Evolutionary conservation across 1,140 invertebrate species (phyloP).

Genomic region (Plectrocnemia conspersa): DNA sequence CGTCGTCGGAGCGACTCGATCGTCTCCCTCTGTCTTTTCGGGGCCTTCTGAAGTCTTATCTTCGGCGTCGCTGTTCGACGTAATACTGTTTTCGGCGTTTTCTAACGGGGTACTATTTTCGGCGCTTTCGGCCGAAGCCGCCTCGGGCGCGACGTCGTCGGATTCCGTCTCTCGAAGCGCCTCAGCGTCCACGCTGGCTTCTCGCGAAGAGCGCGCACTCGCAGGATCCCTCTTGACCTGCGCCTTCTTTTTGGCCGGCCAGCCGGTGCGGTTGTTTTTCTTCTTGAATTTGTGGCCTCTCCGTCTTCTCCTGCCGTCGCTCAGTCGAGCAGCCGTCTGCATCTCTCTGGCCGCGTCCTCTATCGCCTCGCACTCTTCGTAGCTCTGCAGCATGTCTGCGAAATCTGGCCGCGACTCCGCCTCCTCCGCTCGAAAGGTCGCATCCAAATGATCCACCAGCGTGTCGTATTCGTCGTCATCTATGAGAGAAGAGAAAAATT

Average conservation of each 20-base stretch:
- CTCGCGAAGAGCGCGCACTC: constrained; percentile 36
- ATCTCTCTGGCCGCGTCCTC: constrained; percentile 40
- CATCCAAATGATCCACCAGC: constrained; percentile 41
- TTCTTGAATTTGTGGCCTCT: constrained; percentile 47
- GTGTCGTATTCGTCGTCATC: constrained; percentile 46
- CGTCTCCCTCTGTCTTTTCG: constrained; percentile 18
- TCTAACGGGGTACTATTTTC: constrained; percentile 13
- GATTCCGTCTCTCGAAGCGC: background rate
- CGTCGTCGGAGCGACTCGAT: constrained; percentile 1
- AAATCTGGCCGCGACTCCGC: constrained; percentile 16
- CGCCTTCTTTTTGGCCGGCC: constrained; percentile 47
- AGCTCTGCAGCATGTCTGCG: constrained; percentile 23
- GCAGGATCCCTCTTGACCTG: constrained; percentile 38
- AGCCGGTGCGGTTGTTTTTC: constrained; percentile 51
- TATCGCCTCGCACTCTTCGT: constrained; percentile 22
- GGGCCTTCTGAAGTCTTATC: constrained; percentile 14
- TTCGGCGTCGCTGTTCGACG: constrained; percentile 23
- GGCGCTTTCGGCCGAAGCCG: background rate
- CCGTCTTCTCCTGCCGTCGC: constrained; percentile 19
- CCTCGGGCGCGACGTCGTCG: background rate
- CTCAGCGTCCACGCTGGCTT: constrained; percentile 35
- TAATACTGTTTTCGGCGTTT: constrained; percentile 30
- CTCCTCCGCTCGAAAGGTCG: constrained; percentile 34
- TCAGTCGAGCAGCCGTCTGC: constrained; percentile 32
- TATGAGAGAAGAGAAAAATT: constrained; percentile 47